phyloP scores from a whole-genome alignment of 2,113 vertebrate genomes.

The Ochotona princeps region DNA sequence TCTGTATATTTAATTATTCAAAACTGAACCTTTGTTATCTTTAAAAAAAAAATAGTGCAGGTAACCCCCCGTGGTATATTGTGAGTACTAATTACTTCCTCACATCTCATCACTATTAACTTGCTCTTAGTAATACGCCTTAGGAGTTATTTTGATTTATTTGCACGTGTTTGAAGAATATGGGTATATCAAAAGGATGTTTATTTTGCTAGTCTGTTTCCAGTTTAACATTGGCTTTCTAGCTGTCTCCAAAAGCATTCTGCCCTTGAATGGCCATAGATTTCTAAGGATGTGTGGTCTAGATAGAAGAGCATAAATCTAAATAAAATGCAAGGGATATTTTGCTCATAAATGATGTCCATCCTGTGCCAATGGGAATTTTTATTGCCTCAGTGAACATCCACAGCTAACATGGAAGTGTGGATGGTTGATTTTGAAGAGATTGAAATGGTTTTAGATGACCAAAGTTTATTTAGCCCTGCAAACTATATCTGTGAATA shows the following conservation, averaged over 20 bases:
- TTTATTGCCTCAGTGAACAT: constrained; percentile 67
- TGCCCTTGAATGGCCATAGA: constrained; percentile 76
- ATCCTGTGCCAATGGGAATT: constrained; percentile 70
- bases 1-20: constrained; percentile 70
- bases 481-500: constrained; percentile 69
- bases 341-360: constrained; percentile 66
- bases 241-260: constrained; percentile 70
- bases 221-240: constrained; percentile 70
- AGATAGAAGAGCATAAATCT: constrained; percentile 76
- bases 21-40: constrained; percentile 62
- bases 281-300: constrained; percentile 78
- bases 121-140: constrained; percentile 20
- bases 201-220: constrained; percentile 75
- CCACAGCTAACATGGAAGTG: constrained; percentile 71
- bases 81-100: constrained; percentile 47
- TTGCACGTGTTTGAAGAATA: constrained; percentile 59
- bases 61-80: background rate
- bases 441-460: constrained; percentile 78
- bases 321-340: constrained; percentile 74
- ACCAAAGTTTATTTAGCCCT: constrained; percentile 77
- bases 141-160: constrained; percentile 75
- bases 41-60: constrained; percentile 11
- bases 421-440: constrained; percentile 77
- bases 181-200: constrained; percentile 45
- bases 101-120: constrained; percentile 48